Base-by-base conservation (phyloP, 2,888 invertebrate genomes). In the Amphimallon solstitiale region DNA sequence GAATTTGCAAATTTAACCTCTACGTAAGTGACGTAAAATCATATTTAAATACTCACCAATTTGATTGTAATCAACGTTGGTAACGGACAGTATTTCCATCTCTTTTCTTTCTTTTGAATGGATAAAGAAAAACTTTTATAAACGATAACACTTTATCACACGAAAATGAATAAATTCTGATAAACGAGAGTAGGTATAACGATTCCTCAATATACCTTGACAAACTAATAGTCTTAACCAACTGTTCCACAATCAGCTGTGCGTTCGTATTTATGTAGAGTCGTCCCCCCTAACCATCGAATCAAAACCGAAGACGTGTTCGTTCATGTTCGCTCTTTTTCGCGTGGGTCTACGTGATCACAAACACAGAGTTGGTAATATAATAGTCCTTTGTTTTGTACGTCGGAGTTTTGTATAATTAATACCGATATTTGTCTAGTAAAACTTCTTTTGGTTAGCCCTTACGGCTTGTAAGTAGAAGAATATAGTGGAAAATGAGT, bases 181-280 rank as follows among this genome's bases (percentile, higher is more conserved):
- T 40, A 23, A 49, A 14, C 7, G 37, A 12, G 21, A 38, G 17
- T n/a, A n/a, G n/a, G n/a, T 21, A 46, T 34, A 51, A 17, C 15
- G 37, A 19, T 21, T 9, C 12, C 17, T n/a, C 5, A 29, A 6
- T 52, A 34, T 34, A 14, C n/a, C 6, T 9, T 17, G 23, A 10
- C 9, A 29, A 1, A 14, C 15, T 7, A 48, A 37, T 19, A 15
- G n/a, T 38, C 19, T 48, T 3, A 38, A 48, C 49, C 23, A 51
- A 62, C 62, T 62, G 68, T 70, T 62, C 66, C 62, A 19, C 52
- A 64, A 54, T 12, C 52, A 51, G 48, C 43, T 43, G 65, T 37
- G 37, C 7, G 6, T 6, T 2, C 12, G 12, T 35, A 17, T 62
- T 49, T 62, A 62, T 62, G 21, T 40, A 1, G 4, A 6, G 2